Evolutionary conservation across 1,140 invertebrate species (phyloP), one percentile per base, ranked within the genome.

Genomic region (Drosophila tani): DNA sequence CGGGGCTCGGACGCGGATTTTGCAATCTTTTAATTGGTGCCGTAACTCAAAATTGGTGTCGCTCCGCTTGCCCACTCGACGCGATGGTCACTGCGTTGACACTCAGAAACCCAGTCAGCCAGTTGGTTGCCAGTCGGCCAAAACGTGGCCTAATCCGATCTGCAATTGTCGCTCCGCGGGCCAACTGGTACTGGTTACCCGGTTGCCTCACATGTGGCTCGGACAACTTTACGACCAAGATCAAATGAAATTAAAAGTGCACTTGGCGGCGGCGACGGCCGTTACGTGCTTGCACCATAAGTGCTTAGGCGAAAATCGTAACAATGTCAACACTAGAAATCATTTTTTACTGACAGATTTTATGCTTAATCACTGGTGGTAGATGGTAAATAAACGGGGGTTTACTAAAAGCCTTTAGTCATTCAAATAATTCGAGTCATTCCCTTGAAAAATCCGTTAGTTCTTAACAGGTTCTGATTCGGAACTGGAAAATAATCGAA

Each of bases 201-300:
- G 49, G 17, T 55, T 62, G 46, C 68, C 57, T 40, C 67, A 46
- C 35, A 60, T 73, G 68, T 19, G 57, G 59, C 60, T 47, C n/a
- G 38, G 62, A 29, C 70, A 49, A 55, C 74, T 76, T 76, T 75
- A 76, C 51, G 43, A 53, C 81, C 84, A 84, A 90, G 82, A 86
- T 85, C 82, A 85, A 82, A 71, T 69, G 46, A 82, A 86, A 87
- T 85, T 87, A 79, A 68, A 76, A 70, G 58, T 82, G 82, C 75
- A 82, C 83, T 87, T 85, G 83, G 63, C 67, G 55, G 63, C 67
- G 55, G 53, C 47, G 5, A 64, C 27, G 35, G 45, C 29, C 21
- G 27, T 70, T 70, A 55, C 40, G 49, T 70, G 65, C 14, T 21
- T 7, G 59, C 59, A 3, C 21, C 45, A 29, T 47, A 64, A 64